Base-by-base conservation (phyloP, 2,113 vertebrate species). In the Eleginops maclovinus region DNA sequence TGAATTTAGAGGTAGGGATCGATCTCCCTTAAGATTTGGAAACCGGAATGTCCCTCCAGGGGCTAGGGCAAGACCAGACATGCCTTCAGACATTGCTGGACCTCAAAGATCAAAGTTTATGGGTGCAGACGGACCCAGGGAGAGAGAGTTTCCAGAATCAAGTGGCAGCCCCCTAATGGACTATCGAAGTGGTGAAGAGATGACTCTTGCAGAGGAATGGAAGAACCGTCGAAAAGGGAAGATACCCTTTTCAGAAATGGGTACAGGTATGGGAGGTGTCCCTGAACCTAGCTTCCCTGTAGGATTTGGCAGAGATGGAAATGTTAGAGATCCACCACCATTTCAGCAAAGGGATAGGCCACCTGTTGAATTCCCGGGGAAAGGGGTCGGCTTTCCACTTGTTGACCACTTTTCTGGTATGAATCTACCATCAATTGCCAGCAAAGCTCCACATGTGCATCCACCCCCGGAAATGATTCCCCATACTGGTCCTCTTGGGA, bases 181-280 rank as follows among this genome's bases (percentile, higher is more conserved):
- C 76, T 94, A 93, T 75, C 78, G 94, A 51, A 87, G 90, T 26
- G 92, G 93, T 41, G 95, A 94, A 70, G 91, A 90, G 51, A 92
- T 94, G 86, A 92, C 93, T 24, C 91, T 93, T 53, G 92, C 93
- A 7, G 94, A 95, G 28, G 94, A 95, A 64, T 95, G 94, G 94
- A 94, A 91, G 67, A 93, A 78, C 46, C 91, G 91, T 70, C 86
- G 69, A 22, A 88, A 92, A 65, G 92, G 93, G 41, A 78, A 89
- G 70, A 87, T 31, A 1, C 22, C 89, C 59, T 82, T 86, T 7
- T 4, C 73, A 11, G 68, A 77, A 44, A 61, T 81, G 51, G 68
- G 51, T 41, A 92, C 92, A 86, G 55, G 78, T 16, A 58, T 87
- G 31, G 85, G 84, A 61, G 85, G 81, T 26, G 46, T 71, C 19